Evolutionary conservation across 2,797 vertebrate species (phyloP).

Genomic region (Aselliscus stoliczkanus): DNA sequence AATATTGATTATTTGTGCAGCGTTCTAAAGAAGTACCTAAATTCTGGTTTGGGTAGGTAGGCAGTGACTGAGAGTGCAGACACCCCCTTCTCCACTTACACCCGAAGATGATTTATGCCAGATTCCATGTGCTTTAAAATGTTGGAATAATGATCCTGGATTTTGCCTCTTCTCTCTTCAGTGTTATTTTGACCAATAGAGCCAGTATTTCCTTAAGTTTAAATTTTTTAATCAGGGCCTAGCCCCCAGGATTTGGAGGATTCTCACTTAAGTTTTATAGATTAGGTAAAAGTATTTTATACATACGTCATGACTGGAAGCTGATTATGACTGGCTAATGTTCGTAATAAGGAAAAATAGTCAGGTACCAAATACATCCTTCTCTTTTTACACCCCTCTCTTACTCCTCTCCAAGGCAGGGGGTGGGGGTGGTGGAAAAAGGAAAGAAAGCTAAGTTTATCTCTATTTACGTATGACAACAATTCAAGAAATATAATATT

Average conservation of each 20-base stretch:
- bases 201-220: not conserved
- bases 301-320: not conserved
- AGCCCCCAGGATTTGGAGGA: not conserved
- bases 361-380: not conserved
- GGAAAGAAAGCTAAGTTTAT: not conserved
- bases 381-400: not conserved
- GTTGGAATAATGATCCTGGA: not conserved
- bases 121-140: not conserved
- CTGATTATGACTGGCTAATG: not conserved
- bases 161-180: not conserved
- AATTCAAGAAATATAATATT: not conserved
- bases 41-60: not conserved
- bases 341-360: not conserved
- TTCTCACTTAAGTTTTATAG: not conserved
- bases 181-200: not conserved
- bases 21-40: not conserved
- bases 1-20: not conserved
- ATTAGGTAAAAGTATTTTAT: not conserved
- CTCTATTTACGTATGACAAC: conserved; percentile 33
- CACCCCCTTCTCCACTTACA: not conserved
- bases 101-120: not conserved
- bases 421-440: not conserved
- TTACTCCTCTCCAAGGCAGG: not conserved
- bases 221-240: not conserved
- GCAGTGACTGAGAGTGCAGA: not conserved